Evolutionary conservation across 1,140 invertebrate genomes (phyloP).

Genomic region (Planococcus citri): DNA sequence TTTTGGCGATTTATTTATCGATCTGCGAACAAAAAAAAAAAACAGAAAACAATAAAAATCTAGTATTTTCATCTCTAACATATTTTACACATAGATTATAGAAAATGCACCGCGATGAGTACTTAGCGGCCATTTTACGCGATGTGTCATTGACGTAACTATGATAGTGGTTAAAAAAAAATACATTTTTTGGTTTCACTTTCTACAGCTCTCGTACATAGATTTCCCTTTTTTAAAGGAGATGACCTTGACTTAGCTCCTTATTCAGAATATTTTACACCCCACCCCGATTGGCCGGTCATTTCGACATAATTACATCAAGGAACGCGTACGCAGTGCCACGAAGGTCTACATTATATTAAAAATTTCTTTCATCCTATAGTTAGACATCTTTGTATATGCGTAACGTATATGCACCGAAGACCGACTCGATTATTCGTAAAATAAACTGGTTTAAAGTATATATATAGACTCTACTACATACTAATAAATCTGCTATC

Average conservation of each 20-base stretch:
- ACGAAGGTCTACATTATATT: neutral
- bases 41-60: neutral
- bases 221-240: conserved; percentile 2
- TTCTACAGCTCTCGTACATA: neutral
- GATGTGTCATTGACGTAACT: no score
- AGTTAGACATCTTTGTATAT: neutral
- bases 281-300: neutral
- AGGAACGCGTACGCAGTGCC: neutral
- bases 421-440: neutral
- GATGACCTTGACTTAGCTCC: conserved; percentile 5
- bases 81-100: no score
- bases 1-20: neutral
- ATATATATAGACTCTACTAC: neutral
- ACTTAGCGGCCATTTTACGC: no score
- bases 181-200: neutral
- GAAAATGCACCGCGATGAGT: no score
- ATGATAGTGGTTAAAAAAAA: neutral
- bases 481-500: neutral
- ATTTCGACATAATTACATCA: neutral
- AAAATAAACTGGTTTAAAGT: neutral
- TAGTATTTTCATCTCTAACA: no score
- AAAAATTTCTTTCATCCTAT: neutral
- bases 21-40: neutral
- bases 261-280: neutral
- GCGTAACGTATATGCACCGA: no score